Evolutionary conservation across 2,113 vertebrate genomes (phyloP).

Genomic region (Procapra przewalskii): DNA sequence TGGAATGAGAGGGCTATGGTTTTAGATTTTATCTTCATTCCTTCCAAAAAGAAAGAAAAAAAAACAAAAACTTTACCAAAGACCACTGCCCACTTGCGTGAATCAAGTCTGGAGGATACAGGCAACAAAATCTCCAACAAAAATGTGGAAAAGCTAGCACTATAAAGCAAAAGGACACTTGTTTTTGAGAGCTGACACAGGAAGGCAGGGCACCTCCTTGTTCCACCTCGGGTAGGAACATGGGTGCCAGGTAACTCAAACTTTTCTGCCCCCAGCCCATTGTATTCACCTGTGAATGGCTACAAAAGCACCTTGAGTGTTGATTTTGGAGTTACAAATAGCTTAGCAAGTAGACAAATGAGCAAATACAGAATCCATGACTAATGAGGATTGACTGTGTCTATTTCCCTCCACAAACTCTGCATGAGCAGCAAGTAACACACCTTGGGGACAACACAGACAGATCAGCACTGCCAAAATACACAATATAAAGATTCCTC

Average conservation of each 20-base stretch:
- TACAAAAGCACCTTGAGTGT: background rate
- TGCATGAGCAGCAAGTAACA: slow-evolving; percentile 3
- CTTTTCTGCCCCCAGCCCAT: background rate
- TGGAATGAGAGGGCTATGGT: background rate
- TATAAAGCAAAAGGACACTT: background rate
- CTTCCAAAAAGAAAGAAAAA: background rate
- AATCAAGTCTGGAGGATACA: background rate
- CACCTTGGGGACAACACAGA: background rate
- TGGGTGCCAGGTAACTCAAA: background rate
- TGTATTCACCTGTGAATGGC: background rate
- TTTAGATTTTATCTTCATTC: background rate
- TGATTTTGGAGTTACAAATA: background rate
- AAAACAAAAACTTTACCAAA: background rate
- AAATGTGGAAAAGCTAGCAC: background rate
- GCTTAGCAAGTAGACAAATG: background rate
- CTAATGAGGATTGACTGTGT: background rate
- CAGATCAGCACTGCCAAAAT: slow-evolving; percentile 1
- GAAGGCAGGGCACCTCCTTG: background rate
- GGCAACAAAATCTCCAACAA: background rate
- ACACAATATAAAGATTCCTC: slow-evolving; percentile 3
- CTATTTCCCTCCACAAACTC: background rate
- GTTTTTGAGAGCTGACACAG: background rate
- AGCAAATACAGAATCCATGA: background rate
- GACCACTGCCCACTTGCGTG: background rate
- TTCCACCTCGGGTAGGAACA: background rate